These are phyloP conservation scores for Formicarius rufipectus DNA, from an alignment of 2,113 vertebrate species.

Conservation along the genomic window DNA sequence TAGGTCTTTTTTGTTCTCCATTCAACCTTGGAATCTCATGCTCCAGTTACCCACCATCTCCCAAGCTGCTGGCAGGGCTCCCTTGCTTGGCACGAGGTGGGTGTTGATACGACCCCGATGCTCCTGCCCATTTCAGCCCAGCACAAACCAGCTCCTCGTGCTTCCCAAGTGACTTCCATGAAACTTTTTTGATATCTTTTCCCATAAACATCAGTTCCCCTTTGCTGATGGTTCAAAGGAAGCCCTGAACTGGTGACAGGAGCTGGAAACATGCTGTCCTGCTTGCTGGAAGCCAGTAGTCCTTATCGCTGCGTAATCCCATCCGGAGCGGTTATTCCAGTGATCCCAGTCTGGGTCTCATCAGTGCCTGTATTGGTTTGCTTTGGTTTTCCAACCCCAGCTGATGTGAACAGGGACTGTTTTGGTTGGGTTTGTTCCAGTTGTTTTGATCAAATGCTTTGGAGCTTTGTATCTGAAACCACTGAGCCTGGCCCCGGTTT, in stretches of 20 bases:
- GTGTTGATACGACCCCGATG: not conserved
- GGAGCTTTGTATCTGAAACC: not conserved
- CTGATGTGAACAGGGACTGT: not conserved
- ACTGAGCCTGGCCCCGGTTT: not conserved
- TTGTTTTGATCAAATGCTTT: slow-evolving; percentile 14
- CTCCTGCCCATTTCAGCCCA: not conserved
- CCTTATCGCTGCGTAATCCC: not conserved
- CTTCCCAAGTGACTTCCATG: not conserved
- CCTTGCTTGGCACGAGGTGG: not conserved
- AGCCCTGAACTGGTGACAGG: not conserved
- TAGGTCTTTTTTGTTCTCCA: not conserved
- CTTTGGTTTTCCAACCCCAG: not conserved
- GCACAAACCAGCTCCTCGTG: not conserved
- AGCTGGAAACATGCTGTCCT: not conserved
- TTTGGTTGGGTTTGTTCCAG: slow-evolving; percentile 5
- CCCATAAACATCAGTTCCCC: not conserved
- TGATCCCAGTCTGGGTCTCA: not conserved
- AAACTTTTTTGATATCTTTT: not conserved
- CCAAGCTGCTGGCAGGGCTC: not conserved
- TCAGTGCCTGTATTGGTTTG: not conserved
- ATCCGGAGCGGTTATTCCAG: not conserved
- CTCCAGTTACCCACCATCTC: not conserved
- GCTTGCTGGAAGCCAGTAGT: not conserved
- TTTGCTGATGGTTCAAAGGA: not conserved
- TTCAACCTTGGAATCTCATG: not conserved